phyloP scores from a whole-genome alignment of 2,113 vertebrate genomes.

The Dipodomys spectabilis region DNA sequence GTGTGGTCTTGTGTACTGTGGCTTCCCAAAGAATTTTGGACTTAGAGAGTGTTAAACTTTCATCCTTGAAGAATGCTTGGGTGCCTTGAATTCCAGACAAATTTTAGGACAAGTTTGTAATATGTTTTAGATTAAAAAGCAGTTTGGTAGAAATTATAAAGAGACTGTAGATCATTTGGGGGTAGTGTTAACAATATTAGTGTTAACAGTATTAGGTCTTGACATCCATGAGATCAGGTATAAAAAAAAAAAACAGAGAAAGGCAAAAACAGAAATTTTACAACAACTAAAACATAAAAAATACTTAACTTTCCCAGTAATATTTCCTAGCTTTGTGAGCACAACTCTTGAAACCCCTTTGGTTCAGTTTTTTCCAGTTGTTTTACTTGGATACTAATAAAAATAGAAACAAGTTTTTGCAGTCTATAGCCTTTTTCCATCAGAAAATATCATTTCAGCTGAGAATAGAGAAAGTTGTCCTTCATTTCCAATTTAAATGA shows the following conservation, averaged over 20 bases:
- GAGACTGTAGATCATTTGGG: neutral
- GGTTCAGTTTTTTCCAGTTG: neutral
- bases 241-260: no score
- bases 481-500: neutral
- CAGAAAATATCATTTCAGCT: neutral
- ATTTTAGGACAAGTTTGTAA: neutral
- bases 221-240: neutral
- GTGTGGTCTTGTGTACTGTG: neutral
- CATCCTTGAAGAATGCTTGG: conserved; percentile 2
- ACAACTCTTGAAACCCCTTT: neutral
- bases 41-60: neutral
- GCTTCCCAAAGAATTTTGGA: conserved; percentile 3
- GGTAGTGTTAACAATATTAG: neutral
- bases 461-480: neutral
- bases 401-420: neutral
- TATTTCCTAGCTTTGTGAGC: neutral
- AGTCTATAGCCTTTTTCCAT: neutral
- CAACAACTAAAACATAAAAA: no score
- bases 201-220: neutral
- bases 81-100: neutral
- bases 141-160: neutral
- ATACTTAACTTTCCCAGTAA: conserved; percentile 12
- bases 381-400: neutral
- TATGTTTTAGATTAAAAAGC: neutral
- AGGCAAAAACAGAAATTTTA: no score